Percentiles rank a stretch among this genome's conserved stretches.
Conservation (phyloP, 2,113 vertebrate species). For the Peromyscus polionotus region DNA sequence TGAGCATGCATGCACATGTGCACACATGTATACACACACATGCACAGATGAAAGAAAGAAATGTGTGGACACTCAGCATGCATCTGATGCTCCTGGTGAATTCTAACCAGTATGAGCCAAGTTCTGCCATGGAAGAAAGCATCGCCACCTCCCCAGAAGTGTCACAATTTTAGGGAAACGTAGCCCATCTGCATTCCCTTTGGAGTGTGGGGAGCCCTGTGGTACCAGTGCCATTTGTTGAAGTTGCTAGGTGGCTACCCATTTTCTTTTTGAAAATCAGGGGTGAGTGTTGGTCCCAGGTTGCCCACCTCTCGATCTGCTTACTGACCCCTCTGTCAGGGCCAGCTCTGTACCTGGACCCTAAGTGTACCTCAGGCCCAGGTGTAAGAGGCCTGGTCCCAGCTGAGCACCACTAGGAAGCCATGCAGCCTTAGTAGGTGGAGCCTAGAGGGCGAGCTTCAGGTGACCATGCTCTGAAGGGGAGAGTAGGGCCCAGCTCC, state of each 20-base stretch:
- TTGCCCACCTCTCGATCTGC: rapidly evolving
- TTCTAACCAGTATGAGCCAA: not conserved
- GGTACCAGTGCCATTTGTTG: not conserved
- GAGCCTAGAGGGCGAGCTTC: not conserved
- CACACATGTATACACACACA: not conserved
- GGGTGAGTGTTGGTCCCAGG: rapidly evolving
- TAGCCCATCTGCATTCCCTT: not conserved
- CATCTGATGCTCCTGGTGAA: not conserved
- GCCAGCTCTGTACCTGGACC: too few species aligned
- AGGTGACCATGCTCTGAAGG: not conserved
- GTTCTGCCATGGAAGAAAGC: not conserved
- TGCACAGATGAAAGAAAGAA: not conserved
- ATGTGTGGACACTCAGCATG: not conserved
- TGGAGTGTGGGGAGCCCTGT: not conserved
- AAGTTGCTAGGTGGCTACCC: not conserved
- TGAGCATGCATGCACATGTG: not conserved
- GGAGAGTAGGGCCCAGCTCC: not conserved
- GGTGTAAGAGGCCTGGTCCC: not conserved
- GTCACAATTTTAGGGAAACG: too few species aligned
- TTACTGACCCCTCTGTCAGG: rapidly evolving
- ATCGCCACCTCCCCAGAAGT: not conserved
- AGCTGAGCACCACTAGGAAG: not conserved
- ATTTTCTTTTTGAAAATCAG: not conserved
- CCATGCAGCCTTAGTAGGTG: too few species aligned
- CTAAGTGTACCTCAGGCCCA: not conserved